Base-by-base conservation (phyloP, 2,888 invertebrate species). In the Drosophila mimica region DNA sequence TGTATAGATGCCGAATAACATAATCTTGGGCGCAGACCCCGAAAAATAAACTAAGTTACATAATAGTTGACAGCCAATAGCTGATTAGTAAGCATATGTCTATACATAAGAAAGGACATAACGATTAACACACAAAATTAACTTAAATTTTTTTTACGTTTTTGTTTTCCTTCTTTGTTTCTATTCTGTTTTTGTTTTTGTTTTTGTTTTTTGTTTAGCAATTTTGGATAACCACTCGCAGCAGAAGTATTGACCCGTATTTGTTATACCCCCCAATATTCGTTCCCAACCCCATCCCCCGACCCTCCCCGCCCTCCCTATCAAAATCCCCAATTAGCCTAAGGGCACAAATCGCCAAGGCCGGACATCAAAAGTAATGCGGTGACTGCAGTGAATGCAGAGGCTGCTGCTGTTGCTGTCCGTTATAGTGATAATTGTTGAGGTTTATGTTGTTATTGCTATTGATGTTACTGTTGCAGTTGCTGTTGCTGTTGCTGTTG, bases 281-380 rank as follows among this genome's bases (percentile, higher is more conserved):
- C 46, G 25, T 46, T n/a, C 17, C n/a, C 9, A 17, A n/a, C 9
- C 60, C 60, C 54, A 13, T 25, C 30, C 49, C 59, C 28, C 28
- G 30, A 57, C 34, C 48, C 48, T 34, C n/a, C 31, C 31, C 33
- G n/a, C 28, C 17, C 46, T n/a, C 49, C n/a, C 46, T 46, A 46
- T 46, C 48, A 59, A 43, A 57, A 30, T 20, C 43, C 57, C 57
- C 31, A 57, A 57, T 63, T 58, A 52, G 31, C 61, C 34, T 43
- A 53, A 52, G 20, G 57, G 46, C 52, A 38, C 33, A 48, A 46
- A 40, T 40, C 46, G 59, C 40, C 57, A 58, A 25, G 20, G 40
- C 34, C 54, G 56, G 49, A 40, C 64, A 76, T 81, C 76, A 82
- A 71, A 82, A 78, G 53, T 70, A 82, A 59, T 75, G 74, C 30